These are phyloP conservation scores for Phrynosoma blainvillii DNA, from an alignment of 2,113 vertebrate genomes.

Conservation along the genomic window DNA sequence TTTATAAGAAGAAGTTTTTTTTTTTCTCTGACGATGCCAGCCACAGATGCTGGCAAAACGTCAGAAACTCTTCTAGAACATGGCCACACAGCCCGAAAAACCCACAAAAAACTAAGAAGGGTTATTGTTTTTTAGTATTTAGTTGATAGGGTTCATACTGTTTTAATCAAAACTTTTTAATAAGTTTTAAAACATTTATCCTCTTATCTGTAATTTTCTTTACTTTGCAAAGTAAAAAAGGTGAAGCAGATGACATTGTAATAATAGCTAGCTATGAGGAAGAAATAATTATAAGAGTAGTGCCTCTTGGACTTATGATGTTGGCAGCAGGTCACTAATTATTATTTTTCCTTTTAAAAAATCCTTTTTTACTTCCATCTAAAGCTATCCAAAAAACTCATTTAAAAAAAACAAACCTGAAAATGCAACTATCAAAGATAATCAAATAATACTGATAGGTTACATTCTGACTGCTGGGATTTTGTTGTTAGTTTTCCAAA, in stretches of 20 bases:
- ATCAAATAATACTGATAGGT: constrained; percentile 12
- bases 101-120: too few relatives aligned
- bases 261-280: constrained; percentile 9
- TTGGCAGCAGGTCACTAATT: constrained; percentile 31
- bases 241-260: not conserved
- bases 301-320: not conserved
- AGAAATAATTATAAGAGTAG: constrained; percentile 26
- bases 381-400: constrained; percentile 21
- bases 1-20: too few relatives aligned
- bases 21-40: too few relatives aligned
- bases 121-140: too few relatives aligned
- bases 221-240: too few relatives aligned
- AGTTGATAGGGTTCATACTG: too few relatives aligned
- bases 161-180: too few relatives aligned
- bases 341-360: constrained; percentile 15
- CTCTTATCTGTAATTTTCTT: too few relatives aligned
- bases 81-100: too few relatives aligned
- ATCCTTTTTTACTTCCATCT: constrained; percentile 19
- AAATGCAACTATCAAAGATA: constrained; percentile 21
- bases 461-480: not conserved
- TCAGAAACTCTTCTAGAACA: too few relatives aligned
- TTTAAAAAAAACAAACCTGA: not conserved
- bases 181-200: too few relatives aligned
- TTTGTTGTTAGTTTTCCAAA: constrained; percentile 17
- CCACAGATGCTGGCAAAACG: too few relatives aligned